Base-by-base conservation (phyloP, 2,888 invertebrate genomes). In the Bombylius discolor region DNA sequence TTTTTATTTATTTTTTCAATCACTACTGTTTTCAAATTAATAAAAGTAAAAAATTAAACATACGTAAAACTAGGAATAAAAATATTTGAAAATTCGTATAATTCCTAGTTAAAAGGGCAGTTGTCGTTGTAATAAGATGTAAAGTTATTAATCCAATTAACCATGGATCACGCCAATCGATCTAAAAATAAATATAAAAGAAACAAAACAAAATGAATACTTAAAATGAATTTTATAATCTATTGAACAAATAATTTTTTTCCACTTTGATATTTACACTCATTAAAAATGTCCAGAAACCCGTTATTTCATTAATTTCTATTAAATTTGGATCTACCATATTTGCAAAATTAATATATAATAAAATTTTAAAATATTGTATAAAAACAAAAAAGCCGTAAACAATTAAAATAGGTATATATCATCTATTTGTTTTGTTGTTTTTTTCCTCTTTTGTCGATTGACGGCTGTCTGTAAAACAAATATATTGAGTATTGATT, bases 121-220 rank as follows among this genome's bases (percentile, higher is more conserved):
- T 85, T 67, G 87, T 79, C 58, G 89, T 89, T 36, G 89, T 81
- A 51, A 85, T 74, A 47, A 90, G 72, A 70, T 92, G 92, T 70
- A 89, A 83, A 48, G 82, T 76, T 62, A 90, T 74, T 13, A 92
- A 73, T 14, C 82, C 84, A 60, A 89, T 85, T 13, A 92, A 78
- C 89, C 90, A 91, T 7, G 91, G 90, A 72, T 92, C 92, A 64
- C 80, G 79, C 91, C 91, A 92, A 70, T 92, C 91, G 71, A 92
- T 89, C 91, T 67, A 80, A 78, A 65, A 64, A 58, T 23, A 49
- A 31, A 47, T 45, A 52, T 49, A 50, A 58, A 51, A 52, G 39
- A 13, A 31, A 52, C 47, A 49, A 49, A n/a, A 12, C 11, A 47
- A 8, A 52, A 55, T 45, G 8, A 36, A 5, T 7, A 36, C 5